Evolutionary conservation across 1,140 invertebrate genomes (phyloP).

Genomic region (Drosophila aff.): DNA sequence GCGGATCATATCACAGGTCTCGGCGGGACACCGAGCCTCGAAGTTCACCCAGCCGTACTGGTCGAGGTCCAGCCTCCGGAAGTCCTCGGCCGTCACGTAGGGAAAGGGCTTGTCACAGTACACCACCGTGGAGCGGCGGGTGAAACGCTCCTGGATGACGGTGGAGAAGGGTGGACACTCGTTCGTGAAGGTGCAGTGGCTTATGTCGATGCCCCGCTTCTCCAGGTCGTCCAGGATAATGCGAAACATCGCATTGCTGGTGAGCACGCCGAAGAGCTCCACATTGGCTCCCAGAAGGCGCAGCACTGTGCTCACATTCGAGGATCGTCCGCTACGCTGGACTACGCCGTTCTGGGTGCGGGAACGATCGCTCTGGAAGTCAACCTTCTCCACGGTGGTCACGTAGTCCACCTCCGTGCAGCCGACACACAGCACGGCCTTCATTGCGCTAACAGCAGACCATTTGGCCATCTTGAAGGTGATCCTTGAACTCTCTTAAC

Average conservation of each 20-base stretch:
- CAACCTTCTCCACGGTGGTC: conserved; percentile 84
- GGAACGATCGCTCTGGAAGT: conserved; percentile 85
- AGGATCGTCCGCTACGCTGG: conserved; percentile 90
- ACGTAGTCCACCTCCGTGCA: conserved; percentile 86
- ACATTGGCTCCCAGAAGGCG: conserved; percentile 86
- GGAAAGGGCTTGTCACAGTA: conserved; percentile 87
- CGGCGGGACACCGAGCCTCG: conserved; percentile 87
- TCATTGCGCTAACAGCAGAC: conserved; percentile 36
- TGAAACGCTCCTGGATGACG: conserved; percentile 86
- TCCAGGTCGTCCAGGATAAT: conserved; percentile 87
- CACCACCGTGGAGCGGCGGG: conserved; percentile 88
- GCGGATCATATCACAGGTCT: conserved; percentile 87
- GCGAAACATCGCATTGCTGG: conserved; percentile 77
- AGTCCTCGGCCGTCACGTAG: conserved; percentile 87
- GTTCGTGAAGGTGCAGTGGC: conserved; percentile 85
- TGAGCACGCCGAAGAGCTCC: conserved; percentile 87
- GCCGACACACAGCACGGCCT: conserved; percentile 84
- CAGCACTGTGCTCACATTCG: conserved; percentile 89
- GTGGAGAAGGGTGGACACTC: conserved; percentile 85
- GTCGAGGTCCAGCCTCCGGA: conserved; percentile 85
- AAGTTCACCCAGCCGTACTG: conserved; percentile 90
- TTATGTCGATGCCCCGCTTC: conserved; percentile 86
- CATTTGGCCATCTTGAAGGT: conserved; percentile 7
- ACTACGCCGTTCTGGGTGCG: conserved; percentile 86
- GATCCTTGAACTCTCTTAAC: background rate